These are phyloP conservation scores for Aphelenchoides besseyi DNA, from an alignment of 1,140 invertebrate species.

Conservation along the genomic window DNA sequence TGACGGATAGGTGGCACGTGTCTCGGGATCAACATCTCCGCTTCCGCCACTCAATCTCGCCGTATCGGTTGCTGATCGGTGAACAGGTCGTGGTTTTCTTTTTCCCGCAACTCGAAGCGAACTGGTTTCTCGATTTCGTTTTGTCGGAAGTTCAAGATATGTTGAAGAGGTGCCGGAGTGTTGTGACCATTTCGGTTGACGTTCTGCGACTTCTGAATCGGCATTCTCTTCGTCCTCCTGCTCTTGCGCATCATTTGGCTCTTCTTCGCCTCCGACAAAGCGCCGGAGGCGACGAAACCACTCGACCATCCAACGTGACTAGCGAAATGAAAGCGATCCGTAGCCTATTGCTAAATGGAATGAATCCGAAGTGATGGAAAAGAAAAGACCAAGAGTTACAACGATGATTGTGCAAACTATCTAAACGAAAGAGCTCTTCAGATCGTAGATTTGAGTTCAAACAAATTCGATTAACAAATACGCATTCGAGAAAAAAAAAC, in stretches of 20 bases:
- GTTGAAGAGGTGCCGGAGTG: neutral
- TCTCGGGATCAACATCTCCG: neutral
- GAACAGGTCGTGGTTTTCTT: neutral
- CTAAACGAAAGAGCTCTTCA: no score
- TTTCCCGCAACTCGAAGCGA: neutral
- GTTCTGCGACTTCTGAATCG: neutral
- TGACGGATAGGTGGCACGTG: neutral
- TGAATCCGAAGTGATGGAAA: neutral
- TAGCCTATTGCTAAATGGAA: neutral
- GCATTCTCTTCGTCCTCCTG: neutral
- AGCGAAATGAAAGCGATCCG: neutral
- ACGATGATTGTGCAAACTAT: neutral
- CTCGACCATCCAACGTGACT: neutral
- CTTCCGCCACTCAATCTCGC: neutral
- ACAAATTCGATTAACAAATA: no score
- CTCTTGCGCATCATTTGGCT: neutral
- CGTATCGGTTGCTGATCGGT: constrained; percentile 6
- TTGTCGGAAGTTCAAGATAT: neutral
- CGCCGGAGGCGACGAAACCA: neutral
- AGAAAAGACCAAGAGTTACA: neutral
- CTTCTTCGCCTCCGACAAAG: neutral
- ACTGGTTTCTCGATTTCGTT: neutral
- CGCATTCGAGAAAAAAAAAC: no score
- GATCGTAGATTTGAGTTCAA: no score
- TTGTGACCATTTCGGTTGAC: constrained; percentile 11